phyloP scores from a whole-genome alignment of 2,797 vertebrate species.

The Australoheros facetus region DNA sequence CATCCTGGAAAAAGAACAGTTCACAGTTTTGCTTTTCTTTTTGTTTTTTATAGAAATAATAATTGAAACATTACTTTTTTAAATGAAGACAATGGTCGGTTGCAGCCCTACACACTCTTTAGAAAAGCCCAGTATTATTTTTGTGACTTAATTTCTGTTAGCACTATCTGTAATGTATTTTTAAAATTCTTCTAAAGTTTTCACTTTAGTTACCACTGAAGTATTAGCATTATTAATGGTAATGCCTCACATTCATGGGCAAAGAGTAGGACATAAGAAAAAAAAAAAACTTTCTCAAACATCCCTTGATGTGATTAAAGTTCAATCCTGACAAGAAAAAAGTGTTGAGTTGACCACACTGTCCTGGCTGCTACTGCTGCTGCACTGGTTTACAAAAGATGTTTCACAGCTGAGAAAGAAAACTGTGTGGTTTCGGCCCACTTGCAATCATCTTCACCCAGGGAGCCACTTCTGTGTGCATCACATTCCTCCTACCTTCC shows the following conservation, averaged over 20 bases:
- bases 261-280: neutral
- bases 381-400: constrained; percentile 58
- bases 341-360: constrained; percentile 33
- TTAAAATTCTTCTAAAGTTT: neutral
- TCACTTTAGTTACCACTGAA: too few species aligned
- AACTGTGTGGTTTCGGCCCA: constrained; percentile 55
- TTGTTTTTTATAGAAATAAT: neutral
- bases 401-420: constrained; percentile 63
- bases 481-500: constrained; percentile 51
- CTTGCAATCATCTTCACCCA: constrained; percentile 65
- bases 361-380: constrained; percentile 28
- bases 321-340: constrained; percentile 15
- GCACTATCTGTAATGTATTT: neutral
- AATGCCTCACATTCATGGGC: constrained; percentile 21
- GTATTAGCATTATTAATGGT: constrained; percentile 2
- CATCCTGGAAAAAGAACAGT: neutral
- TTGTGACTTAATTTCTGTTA: neutral
- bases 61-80: neutral
- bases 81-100: neutral
- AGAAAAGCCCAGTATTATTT: neutral
- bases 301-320: constrained; percentile 41
- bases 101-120: neutral
- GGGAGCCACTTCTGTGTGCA: constrained; percentile 51
- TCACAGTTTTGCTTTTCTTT: neutral
- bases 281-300: constrained; percentile 16